Conservation (phyloP, 2,113 vertebrate species). For the Chrysemys picta region DNA sequence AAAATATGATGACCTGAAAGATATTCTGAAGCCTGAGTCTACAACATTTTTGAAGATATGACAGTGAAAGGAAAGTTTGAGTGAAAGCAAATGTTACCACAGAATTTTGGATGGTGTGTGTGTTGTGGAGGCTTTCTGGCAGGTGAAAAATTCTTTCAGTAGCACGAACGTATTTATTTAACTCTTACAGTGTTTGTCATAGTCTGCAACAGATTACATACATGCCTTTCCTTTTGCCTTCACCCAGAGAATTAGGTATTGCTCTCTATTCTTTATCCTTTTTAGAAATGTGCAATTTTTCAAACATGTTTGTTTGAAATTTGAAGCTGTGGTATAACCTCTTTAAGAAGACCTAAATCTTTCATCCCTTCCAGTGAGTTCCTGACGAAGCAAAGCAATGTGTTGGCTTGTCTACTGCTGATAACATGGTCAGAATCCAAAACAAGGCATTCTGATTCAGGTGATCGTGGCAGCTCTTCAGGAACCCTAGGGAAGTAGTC, state of each 20-base stretch:
- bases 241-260: not conserved
- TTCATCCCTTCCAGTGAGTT: accelerated
- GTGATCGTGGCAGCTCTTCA: not conserved
- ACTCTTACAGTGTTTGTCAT: not conserved
- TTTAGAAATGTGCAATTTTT: constrained; percentile 23
- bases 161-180: constrained; percentile 21
- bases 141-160: constrained; percentile 45
- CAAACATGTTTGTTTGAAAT: not conserved
- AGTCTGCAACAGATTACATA: constrained; percentile 17
- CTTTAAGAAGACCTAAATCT: not conserved
- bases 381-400: not conserved
- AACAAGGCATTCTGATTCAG: not conserved
- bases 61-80: constrained; percentile 54
- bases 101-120: not conserved
- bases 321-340: not conserved
- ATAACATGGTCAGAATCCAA: accelerated
- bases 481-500: accelerated
- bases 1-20: constrained; percentile 57
- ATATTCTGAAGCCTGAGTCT: constrained; percentile 14
- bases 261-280: not conserved
- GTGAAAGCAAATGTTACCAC: constrained; percentile 10
- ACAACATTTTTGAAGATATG: constrained; percentile 39
- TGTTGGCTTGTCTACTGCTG: not conserved
- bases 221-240: not conserved
- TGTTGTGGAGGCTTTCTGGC: constrained; percentile 32